These are phyloP conservation scores for Agraylea sexmaculata DNA, from an alignment of 1,140 invertebrate species.

Conservation along the genomic window DNA sequence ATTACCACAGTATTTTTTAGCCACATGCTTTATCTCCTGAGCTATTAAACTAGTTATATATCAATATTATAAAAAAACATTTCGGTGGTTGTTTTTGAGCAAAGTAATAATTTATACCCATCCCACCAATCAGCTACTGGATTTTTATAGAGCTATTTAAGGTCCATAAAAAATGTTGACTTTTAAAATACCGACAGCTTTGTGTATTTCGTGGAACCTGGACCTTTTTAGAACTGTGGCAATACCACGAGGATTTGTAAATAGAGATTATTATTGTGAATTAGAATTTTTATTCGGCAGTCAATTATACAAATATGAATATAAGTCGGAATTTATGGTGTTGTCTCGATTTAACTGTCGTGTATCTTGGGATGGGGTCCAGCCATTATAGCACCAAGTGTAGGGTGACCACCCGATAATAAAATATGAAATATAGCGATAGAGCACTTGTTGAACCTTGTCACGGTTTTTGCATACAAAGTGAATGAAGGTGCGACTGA, in stretches of 20 bases:
- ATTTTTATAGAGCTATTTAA: no score
- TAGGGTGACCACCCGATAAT: no score
- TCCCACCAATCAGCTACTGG: no score
- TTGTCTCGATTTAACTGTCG: slow-evolving; percentile 19
- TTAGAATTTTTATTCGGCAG: slow-evolving; percentile 21
- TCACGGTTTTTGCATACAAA: not conserved
- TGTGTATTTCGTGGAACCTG: slow-evolving; percentile 2
- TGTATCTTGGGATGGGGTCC: slow-evolving; percentile 14
- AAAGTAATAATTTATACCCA: no score
- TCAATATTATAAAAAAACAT: no score
- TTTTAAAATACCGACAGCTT: slow-evolving; percentile 2
- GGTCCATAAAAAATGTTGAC: not conserved
- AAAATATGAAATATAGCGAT: not conserved
- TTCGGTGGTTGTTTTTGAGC: no score
- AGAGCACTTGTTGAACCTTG: not conserved
- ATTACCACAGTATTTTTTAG: no score
- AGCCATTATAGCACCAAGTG: slow-evolving; percentile 5
- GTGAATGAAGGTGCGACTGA: not conserved
- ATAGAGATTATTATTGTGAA: slow-evolving; percentile 18
- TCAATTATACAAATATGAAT: slow-evolving; percentile 23
- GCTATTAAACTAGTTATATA: no score
- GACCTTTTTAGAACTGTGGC: slow-evolving; percentile 2
- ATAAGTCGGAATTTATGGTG: slow-evolving; percentile 18
- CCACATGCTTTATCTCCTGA: no score
- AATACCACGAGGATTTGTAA: not conserved